Evolutionary conservation across 2,113 vertebrate species (phyloP), one percentile per base, ranked within the genome.

Genomic region (Datnioides undecimradiatus): DNA sequence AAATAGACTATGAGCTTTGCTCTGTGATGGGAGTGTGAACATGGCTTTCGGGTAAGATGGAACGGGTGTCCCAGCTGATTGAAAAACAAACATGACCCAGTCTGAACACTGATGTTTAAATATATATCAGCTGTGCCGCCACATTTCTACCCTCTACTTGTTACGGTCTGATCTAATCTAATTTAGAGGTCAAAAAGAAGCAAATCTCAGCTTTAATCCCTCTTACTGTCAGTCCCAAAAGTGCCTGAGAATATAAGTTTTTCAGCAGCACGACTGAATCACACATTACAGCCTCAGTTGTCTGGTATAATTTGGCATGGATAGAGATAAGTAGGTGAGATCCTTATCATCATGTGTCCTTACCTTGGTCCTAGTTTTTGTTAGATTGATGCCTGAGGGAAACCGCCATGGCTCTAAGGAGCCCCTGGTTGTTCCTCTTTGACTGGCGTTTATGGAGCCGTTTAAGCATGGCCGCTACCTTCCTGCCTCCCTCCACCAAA

Each of bases 1-100:
- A 88, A 88, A 89, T 85, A 79, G 85, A 93, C 88, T 91, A 79
- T 73, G 69, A 80, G 90, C 87, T 82, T 79, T 83, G 75, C 82
- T 76, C 55, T 68, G 70, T 59, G 79, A 79, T 70, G 77, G 69
- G 48, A 60, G 31, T 66, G 83, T 41, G 81, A 84, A 81, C 73
- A 55, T 21, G 62, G 81, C 60, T 88, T 80, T 73, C 25, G 14
- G 59, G 46, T 38, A 79, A 88, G 90, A 90, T 89, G 83, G 86
- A 91, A 87, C 21, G 52, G 27, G 49, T 54, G 87, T 78, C 74
- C 27, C 41, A 3, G 68, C 57, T 76, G 88, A 87, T 85, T 79
- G 86, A 71, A 90, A 90, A 91, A 87, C 75, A 90, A 87, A 87
- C 76, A 84, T 62, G 71, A 84, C 40, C 70, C n/a, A 41, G 62